Conservation (phyloP, 2,888 invertebrate species). For the Dione juno region DNA sequence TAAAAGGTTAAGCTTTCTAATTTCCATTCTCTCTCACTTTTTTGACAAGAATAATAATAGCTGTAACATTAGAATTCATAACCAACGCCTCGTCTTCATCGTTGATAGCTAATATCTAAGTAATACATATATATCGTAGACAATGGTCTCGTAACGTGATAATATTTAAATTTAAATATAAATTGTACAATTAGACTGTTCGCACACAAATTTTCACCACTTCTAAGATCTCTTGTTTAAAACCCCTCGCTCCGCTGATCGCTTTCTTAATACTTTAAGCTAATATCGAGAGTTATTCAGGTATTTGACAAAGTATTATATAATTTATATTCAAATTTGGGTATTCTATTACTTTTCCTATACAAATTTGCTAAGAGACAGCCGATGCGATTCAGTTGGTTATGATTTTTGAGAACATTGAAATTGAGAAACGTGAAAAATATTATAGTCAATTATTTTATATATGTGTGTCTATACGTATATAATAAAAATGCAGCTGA, state of each 20-base stretch:
- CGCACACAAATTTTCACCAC: slow-evolving; percentile 28
- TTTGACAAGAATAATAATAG: too few species aligned
- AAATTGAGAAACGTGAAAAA: too few species aligned
- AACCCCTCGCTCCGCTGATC: slow-evolving; percentile 33
- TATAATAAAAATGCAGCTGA: too few species aligned
- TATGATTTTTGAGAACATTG: too few species aligned
- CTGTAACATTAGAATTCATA: too few species aligned
- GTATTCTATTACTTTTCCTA: slow-evolving; percentile 4
- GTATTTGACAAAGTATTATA: slow-evolving; percentile 26
- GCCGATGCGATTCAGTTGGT: too few species aligned
- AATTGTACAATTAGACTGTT: slow-evolving; percentile 31
- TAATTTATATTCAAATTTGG: slow-evolving; percentile 15
- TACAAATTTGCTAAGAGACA: slow-evolving; percentile 8
- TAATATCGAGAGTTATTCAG: slow-evolving; percentile 31
- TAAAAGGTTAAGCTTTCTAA: too few species aligned
- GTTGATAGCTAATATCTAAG: too few species aligned
- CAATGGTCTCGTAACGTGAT: background rate
- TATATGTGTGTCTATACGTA: too few species aligned
- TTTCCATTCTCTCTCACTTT: too few species aligned
- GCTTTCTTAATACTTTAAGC: slow-evolving; percentile 35
- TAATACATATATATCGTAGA: background rate
- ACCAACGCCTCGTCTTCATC: too few species aligned
- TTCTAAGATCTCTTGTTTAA: slow-evolving; percentile 31
- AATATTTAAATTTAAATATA: slow-evolving; percentile 32
- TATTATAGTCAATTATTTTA: too few species aligned